Base-by-base conservation (phyloP, 2,888 invertebrate species). In the Tiliacea aurago region DNA sequence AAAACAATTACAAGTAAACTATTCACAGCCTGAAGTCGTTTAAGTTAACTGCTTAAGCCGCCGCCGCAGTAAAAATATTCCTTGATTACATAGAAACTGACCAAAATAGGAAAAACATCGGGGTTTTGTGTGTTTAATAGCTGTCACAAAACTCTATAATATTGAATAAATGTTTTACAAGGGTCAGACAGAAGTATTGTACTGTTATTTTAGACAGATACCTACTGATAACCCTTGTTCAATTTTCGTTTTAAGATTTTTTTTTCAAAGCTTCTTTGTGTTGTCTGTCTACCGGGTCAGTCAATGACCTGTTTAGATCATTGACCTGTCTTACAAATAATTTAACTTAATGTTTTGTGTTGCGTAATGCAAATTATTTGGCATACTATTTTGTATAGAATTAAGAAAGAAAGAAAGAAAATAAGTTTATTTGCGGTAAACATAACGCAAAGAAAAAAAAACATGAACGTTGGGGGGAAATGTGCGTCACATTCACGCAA, bases 281-380 rank as follows among this genome's bases (percentile, higher is more conserved):
- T 43, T 41, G 5, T 4, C 0, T 45, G 47, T 33, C 33, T 37
- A 23, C n/a, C 45, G 41, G n/a, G 41, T 20, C n/a, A 33, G 23
- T 53, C 33, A 70, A 51, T 51, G 45, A 37, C n/a, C 23, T 49
- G 10, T 23, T 33, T 4, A 23, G 59, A 33, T 49, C 28, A 53
- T 28, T 59, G 70, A 55, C 64, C 49, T 33, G 23, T 43, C 37
- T 45, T n/a, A n/a, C n/a, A n/a, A n/a, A n/a, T n/a, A n/a, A n/a
- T n/a, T n/a, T n/a, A n/a, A n/a, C n/a, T n/a, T n/a, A n/a, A n/a
- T n/a, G n/a, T n/a, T n/a, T n/a, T n/a, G n/a, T n/a, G n/a, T n/a
- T n/a, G n/a, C n/a, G n/a, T n/a, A n/a, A n/a, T n/a, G n/a, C n/a
- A n/a, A n/a, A n/a, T n/a, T n/a, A n/a, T n/a, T n/a, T n/a, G n/a